Base-by-base conservation (phyloP, 2,113 vertebrate genomes). In the Pleuronectes platessa region DNA sequence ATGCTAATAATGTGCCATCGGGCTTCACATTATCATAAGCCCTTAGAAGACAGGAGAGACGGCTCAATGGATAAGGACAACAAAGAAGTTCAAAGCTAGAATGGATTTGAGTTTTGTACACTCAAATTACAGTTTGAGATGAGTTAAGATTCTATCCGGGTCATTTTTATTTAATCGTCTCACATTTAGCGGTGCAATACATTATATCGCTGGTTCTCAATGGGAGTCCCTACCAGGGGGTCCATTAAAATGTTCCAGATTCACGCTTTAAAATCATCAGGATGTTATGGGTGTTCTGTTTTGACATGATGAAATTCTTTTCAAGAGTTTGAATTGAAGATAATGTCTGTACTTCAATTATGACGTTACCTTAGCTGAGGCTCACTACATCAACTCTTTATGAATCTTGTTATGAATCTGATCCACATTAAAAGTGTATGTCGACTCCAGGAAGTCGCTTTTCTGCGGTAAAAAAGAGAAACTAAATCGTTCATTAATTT, bases 1-100 rank as follows among this genome's bases (percentile, higher is more conserved):
- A 74, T 21, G 55, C 66, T 68, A 78, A 85, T 83, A 78, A 83
- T 37, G 72, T 54, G 74, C 81, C 23, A 45, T 70, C 45, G 64
- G 84, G 77, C 71, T 51, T 60, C 53, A 63, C 21, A 21, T 53
- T 55, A 78, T 73, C 69, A 42, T 42, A 42, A 75, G 63, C 71
- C 61, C 40, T 42, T 42, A 17, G n/a, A 49, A 74, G 20, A 42
- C 17, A 26, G 61, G 47, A 20, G 17, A 24, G 27, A 62, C 24
- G 15, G 53, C 40, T 42, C 40, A 42, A 13, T 12, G 40, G 40
- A 3, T 13, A 20, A 5, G 14, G 26, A 27, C 26, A 3, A 13
- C 7, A 60, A 56, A 31, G 63, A 60, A 35, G 17, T 17, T 49
- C 13, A 47, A 31, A 47, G 66, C 24, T 47, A 0, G 49, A 47